Evolutionary conservation across 2,888 invertebrate genomes (phyloP), one percentile per base, ranked within the genome.

Genomic region (Lasius platythorax): DNA sequence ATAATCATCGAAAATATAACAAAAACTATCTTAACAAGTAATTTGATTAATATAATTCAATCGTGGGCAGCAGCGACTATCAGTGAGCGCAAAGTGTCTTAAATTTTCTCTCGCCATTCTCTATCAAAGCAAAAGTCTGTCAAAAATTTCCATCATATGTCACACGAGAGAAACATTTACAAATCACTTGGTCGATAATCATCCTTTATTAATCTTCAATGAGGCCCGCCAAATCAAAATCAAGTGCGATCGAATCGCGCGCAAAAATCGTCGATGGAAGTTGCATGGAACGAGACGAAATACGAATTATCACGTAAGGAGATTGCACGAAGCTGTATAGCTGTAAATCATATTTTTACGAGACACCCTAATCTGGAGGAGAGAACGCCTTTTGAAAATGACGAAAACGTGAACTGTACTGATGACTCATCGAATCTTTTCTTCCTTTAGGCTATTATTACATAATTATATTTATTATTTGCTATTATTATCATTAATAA

Each of bases 301-400:
- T 43, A 66, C 56, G 43, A 73, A 64, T 75, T n/a, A 67, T 56
- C 40, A 15, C 3, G 2, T 86, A 86, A 88, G 73, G 86, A 90
- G 87, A 89, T 92, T 89, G 81, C 85, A 6, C 18, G 82, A 86
- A 87, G 89, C 88, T 83, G 87, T 76, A 84, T 79, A 88, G 88
- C 88, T 91, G 90, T 93, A 93, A 93, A 93, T 94, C 92, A 93
- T 92, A 91, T 87, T 93, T 93, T 94, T 94, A 93, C 86, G 93
- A 92, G 92, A 90, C 93, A 93, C 89, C 90, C 91, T 91, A 91
- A 92, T 92, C 88, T 81, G 74, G 84, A 85, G 86, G 82, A 74
- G 28, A 88, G 86, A 82, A 88, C 87, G 83, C 79, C 87, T 86
- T 85, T 83, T 74, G 67, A 83, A 87, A 90, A 91, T 90, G 91